Evolutionary conservation across 2,888 invertebrate genomes (phyloP), one percentile per base, ranked within the genome.

Genomic region (Athalia cordata): DNA sequence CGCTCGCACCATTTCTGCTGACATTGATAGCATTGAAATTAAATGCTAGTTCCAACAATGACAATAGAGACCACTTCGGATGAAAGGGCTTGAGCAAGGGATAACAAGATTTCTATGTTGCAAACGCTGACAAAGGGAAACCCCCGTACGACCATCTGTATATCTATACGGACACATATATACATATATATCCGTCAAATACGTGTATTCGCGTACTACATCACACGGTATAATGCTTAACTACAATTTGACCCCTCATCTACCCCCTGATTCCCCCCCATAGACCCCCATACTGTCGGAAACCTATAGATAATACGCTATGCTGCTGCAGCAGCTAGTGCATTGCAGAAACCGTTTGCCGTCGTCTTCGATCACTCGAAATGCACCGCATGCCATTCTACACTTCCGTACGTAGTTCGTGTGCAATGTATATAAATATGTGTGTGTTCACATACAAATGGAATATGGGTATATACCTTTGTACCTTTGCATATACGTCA

Each of bases 11-110:
- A 55, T 29, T 29, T n/a, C 0, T 9, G 7, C 45, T 47, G 70
- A 47, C 8, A 72, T 70, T 45, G 59, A 72, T 72, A 72, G 45
- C 47, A 47, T 72, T 59, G 70, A 57, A 59, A 59, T 72, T 57
- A 59, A 72, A 72, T 59, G 59, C 47, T 59, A 47, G 43, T 72
- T 8, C 47, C 4, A 57, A 29, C 5, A 59, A 72, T 59, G 52
- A 72, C 45, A 59, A 72, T 45, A 72, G 4, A 13, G 13, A 8
- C 9, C 52, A 15, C 59, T 45, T 59, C 45, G 59, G 70, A 72
- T 59, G 70, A 72, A 72, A 72, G 70, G 70, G 13, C 47, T 72
- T 13, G 13, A 7, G 59, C 5, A n/a, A 47, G 13, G 13, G 57
- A 59, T 72, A 59, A 72, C 70, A 45, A 59, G 59, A 72, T 72